Base-by-base conservation (phyloP, 2,888 invertebrate genomes). In the Eristalis pertinax region DNA sequence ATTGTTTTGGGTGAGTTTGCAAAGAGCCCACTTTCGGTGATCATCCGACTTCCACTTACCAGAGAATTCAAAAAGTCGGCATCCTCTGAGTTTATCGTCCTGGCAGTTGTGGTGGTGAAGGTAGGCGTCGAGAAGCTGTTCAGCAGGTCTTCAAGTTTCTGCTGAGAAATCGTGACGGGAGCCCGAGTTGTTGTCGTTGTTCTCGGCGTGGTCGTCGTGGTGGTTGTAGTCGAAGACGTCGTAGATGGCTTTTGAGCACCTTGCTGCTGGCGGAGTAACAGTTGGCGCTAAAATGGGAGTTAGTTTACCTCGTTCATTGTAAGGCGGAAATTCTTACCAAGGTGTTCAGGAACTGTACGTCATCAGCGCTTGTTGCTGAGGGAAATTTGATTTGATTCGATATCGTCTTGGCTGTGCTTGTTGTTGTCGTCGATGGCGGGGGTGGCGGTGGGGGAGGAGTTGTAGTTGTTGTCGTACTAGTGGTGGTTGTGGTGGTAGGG, bases 1-100 rank as follows among this genome's bases (percentile, higher is more conserved):
- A 32, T 5, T 10, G 35, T 35, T 2, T 1, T 35, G 35, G 35
- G 29, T 29, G n/a, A n/a, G 29, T 35, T 35, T 2, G 7, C 8
- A 1, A 8, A 32, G 32, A 32, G 7, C 32, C 32, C 11, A 2
- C 35, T 1, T 10, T 11, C 35, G 35, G 35, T 35, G 35, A 35
- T 4, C 35, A 35, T 35, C 35, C 8, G 4, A 8, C 35, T 35
- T 4, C 13, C 38, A 38, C 93, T 92, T 93, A 95, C 95, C 94
- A 95, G 93, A 89, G 95, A 95, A 90, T 95, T 94, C 26, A 95
- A 91, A 90, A 95, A 95, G 56, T 94, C 94, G 88, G 95, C 92
- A 90, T 95, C 95, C 86, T 95, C 95, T 91, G 93, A 91, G 69
- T 94, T 93, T 0, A 2, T 32, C 1, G 84, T 63, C 50, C 60